These are phyloP conservation scores for Falco columbarius DNA, from an alignment of 2,797 vertebrate genomes.

Conservation along the genomic window DNA sequence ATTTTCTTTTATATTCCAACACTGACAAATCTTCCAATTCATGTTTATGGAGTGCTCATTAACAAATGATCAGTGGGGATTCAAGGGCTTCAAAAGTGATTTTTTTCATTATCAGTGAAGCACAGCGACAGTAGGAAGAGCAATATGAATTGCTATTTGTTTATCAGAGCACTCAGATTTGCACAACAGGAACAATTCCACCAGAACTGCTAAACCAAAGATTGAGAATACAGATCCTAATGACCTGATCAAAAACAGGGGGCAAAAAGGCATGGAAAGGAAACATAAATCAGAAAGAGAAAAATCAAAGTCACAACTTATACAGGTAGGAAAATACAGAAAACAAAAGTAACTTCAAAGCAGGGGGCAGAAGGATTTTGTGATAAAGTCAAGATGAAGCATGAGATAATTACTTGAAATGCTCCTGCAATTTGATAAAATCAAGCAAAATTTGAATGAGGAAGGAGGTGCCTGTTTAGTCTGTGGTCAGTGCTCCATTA, in stretches of 20 bases:
- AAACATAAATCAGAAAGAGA: not conserved
- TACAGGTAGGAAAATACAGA: not conserved
- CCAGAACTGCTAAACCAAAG: not conserved
- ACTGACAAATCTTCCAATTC: not conserved
- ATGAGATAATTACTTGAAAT: not conserved
- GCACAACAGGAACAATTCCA: constrained; percentile 3
- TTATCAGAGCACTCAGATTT: constrained; percentile 9
- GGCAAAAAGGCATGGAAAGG: not conserved
- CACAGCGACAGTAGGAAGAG: not conserved
- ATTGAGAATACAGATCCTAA: not conserved
- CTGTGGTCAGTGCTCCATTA: not conserved
- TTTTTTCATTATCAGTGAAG: constrained; percentile 18
- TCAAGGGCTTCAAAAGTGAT: not conserved
- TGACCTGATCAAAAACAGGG: not conserved
- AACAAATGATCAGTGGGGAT: not conserved
- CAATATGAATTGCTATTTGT: not conserved
- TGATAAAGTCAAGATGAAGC: not conserved
- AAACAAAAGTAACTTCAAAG: not conserved
- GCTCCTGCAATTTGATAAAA: not conserved
- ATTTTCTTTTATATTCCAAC: not conserved
- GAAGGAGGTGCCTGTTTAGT: not conserved
- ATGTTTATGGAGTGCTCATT: not conserved
- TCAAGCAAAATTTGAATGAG: not conserved
- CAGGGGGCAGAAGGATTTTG: not conserved
- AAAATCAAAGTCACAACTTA: not conserved